A percentile compares a stretch with the other conserved stretches of the same genome.
These are phyloP conservation scores for Ia io DNA, from an alignment of 2,113 vertebrate genomes.

Conservation along the genomic window DNA sequence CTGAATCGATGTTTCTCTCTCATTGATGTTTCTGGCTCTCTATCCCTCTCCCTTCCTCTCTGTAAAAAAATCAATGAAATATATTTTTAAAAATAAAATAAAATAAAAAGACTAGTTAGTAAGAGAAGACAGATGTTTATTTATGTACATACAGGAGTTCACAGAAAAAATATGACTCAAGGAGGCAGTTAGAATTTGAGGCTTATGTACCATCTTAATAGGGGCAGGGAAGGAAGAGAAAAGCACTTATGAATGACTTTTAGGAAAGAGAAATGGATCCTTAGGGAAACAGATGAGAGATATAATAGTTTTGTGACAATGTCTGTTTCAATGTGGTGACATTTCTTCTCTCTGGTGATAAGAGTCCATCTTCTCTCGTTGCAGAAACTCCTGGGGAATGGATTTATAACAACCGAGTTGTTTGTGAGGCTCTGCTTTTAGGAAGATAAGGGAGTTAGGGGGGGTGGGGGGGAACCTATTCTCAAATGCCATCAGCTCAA, in stretches of 20 bases:
- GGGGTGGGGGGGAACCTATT: not conserved
- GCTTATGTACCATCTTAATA: not conserved
- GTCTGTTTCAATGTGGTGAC: not conserved
- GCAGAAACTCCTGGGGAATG: not conserved
- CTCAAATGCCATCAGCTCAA: not conserved
- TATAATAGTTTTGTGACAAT: not conserved
- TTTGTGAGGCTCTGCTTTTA: not conserved
- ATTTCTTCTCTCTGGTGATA: not conserved
- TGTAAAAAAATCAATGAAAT: too few relatives aligned
- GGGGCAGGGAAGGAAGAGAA: not conserved
- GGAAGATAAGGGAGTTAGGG: not conserved
- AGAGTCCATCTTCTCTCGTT: not conserved
- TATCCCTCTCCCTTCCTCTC: too few relatives aligned
- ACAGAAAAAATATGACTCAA: not conserved
- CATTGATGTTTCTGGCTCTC: too few relatives aligned
- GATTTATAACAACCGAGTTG: not conserved
- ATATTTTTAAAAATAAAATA: too few relatives aligned
- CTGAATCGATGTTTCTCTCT: too few relatives aligned
- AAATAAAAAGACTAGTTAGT: not conserved
- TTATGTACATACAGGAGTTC: not conserved
- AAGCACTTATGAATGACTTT: not conserved
- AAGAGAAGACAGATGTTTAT: not conserved
- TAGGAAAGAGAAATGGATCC: not conserved
- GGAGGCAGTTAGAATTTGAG: not conserved
- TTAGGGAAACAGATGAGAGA: not conserved